Evolutionary conservation across 2,113 vertebrate genomes (phyloP).

Genomic region (Eclectus roratus): DNA sequence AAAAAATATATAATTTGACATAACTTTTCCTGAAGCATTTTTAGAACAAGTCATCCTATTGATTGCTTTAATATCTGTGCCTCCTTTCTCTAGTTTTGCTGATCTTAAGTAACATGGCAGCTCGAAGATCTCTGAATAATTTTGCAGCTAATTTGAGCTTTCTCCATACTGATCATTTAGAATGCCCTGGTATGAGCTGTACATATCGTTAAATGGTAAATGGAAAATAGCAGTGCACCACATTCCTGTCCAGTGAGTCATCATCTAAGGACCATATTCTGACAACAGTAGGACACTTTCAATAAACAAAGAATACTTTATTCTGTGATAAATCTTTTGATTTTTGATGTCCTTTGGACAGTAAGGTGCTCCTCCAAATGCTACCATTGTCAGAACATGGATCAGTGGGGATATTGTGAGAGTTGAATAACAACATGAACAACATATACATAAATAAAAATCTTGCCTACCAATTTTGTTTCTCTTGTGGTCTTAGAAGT

Average conservation of each 20-base stretch:
- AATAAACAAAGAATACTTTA: neutral
- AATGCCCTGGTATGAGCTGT: neutral
- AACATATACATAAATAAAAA: neutral
- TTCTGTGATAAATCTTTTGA: neutral
- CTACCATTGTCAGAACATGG: neutral
- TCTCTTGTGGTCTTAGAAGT: neutral
- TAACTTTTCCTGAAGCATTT: neutral
- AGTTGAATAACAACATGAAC: neutral
- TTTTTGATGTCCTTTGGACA: neutral
- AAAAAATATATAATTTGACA: neutral
- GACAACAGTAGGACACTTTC: neutral
- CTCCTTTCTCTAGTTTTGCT: neutral
- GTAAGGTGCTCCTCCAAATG: neutral
- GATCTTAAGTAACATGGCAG: neutral
- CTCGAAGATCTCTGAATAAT: neutral
- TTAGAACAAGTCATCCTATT: neutral
- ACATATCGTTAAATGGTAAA: neutral
- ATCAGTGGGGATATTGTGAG: neutral
- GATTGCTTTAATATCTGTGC: neutral
- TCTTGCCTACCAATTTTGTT: neutral
- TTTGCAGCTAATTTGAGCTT: neutral
- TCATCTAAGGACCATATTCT: neutral
- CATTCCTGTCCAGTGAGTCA: conserved; percentile 1
- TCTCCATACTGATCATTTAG: neutral
- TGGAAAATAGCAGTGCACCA: neutral